These are phyloP conservation scores for Pteria penguin DNA, from an alignment of 2,888 invertebrate species.

Conservation along the genomic window DNA sequence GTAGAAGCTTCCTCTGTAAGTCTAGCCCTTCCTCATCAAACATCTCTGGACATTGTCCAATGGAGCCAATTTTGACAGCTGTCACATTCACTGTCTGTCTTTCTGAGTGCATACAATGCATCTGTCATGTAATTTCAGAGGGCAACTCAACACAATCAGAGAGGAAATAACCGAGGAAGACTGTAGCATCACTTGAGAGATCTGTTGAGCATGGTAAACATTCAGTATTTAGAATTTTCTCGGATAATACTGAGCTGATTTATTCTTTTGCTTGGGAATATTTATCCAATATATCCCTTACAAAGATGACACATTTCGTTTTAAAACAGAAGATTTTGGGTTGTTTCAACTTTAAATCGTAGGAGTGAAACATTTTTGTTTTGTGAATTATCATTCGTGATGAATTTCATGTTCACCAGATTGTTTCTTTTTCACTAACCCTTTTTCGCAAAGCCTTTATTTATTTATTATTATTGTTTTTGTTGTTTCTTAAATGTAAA, in stretches of 20 bases:
- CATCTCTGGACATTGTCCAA: too few relatives aligned
- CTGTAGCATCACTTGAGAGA: background rate
- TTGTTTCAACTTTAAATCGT: constrained; percentile 14
- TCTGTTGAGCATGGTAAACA: background rate
- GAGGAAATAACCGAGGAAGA: background rate
- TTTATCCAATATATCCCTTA: constrained; percentile 18
- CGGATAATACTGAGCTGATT: background rate
- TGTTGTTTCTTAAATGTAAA: background rate
- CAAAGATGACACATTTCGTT: background rate
- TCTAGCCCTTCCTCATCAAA: background rate
- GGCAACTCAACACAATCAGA: too few relatives aligned
- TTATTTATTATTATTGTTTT: too few relatives aligned
- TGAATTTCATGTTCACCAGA: constrained; percentile 17
- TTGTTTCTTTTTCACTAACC: background rate
- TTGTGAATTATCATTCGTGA: background rate
- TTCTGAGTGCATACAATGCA: background rate
- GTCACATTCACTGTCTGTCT: background rate
- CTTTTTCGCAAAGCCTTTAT: constrained; percentile 3
- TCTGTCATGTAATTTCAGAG: background rate
- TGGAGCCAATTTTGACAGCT: too few relatives aligned
- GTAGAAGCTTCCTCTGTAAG: background rate
- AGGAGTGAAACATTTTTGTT: constrained; percentile 9
- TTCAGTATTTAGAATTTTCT: constrained; percentile 1
- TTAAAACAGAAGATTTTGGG: background rate
- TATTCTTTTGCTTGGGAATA: constrained; percentile 3